Conservation (phyloP, 2,113 vertebrate species). For the Cebidichthys violaceus region DNA sequence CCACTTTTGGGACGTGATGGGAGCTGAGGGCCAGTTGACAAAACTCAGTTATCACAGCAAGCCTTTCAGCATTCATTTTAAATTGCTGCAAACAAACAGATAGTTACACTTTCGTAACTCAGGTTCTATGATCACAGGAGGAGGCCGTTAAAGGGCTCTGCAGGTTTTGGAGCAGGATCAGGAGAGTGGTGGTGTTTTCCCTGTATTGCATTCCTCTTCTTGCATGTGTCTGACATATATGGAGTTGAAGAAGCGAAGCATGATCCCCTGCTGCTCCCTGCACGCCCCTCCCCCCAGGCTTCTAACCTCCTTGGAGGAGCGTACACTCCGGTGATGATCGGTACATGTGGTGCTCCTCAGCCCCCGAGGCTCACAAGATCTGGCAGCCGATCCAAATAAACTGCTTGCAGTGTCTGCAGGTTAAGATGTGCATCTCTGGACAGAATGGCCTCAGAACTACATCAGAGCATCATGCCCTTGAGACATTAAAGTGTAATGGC, state of each 20-base stretch:
- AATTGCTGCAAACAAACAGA: background rate
- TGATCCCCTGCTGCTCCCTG: conserved; percentile 13
- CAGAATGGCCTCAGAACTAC: background rate
- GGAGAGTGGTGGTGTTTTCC: background rate
- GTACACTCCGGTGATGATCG: conserved; percentile 1
- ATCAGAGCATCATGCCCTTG: background rate
- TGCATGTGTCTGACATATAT: conserved; percentile 3
- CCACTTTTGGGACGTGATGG: conserved; percentile 41
- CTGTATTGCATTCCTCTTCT: background rate
- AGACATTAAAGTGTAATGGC: background rate
- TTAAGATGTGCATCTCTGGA: background rate
- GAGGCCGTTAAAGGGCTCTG: background rate
- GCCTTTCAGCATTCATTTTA: background rate
- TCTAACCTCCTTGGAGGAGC: background rate
- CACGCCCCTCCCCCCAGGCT: background rate
- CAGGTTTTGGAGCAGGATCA: background rate
- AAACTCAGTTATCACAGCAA: conserved; percentile 25
- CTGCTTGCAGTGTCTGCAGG: background rate
- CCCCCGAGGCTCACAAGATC: conserved; percentile 2
- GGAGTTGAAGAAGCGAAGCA: conserved; percentile 14
- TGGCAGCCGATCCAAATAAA: conserved; percentile 12
- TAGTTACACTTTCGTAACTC: background rate
- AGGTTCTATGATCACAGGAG: background rate
- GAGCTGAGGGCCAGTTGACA: conserved; percentile 36
- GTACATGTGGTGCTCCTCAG: background rate